These are phyloP conservation scores for Ptychodera flava DNA, from an alignment of 35 echinoderm and acorn worm genomes.

Conservation along the genomic window DNA sequence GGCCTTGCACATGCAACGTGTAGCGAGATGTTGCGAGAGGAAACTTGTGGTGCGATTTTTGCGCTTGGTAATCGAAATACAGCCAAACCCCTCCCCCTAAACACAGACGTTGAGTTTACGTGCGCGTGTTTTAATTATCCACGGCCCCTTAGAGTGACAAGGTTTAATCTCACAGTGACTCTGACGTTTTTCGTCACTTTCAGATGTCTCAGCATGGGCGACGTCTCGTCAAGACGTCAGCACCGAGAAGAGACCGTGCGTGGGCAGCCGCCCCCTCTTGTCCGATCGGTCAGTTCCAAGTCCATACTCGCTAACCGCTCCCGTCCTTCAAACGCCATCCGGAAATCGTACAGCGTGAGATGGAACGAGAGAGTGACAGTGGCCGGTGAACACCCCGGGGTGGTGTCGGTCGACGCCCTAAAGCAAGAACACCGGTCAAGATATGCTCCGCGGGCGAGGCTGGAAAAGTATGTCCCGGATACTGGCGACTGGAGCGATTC, in stretches of 20 bases:
- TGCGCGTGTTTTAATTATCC: too few relatives aligned
- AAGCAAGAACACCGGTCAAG: background rate
- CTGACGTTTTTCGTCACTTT: too few relatives aligned
- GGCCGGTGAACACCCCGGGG: background rate
- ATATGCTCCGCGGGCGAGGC: background rate
- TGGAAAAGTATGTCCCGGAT: background rate
- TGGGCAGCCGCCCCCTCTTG: background rate
- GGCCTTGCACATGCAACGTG: too few relatives aligned
- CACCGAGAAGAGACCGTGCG: background rate
- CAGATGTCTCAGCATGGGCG: background rate
- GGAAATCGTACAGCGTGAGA: background rate
- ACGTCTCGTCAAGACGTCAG: background rate
- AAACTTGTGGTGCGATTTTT: too few relatives aligned
- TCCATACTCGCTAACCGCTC: background rate
- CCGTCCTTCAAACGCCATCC: background rate
- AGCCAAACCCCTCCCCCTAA: too few relatives aligned
- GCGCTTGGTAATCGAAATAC: too few relatives aligned
- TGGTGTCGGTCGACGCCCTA: background rate
- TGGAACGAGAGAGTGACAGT: background rate
- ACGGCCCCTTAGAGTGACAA: too few relatives aligned
- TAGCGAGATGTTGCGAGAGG: too few relatives aligned
- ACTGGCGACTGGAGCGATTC: background rate
- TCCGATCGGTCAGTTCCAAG: background rate
- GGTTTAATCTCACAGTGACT: too few relatives aligned
- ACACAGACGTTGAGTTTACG: too few relatives aligned